A percentile compares a stretch with the other conserved stretches of the same genome.
Evolutionary conservation across 2,113 vertebrate species (phyloP).

Genomic region (Campylomormyrus tamandua): DNA sequence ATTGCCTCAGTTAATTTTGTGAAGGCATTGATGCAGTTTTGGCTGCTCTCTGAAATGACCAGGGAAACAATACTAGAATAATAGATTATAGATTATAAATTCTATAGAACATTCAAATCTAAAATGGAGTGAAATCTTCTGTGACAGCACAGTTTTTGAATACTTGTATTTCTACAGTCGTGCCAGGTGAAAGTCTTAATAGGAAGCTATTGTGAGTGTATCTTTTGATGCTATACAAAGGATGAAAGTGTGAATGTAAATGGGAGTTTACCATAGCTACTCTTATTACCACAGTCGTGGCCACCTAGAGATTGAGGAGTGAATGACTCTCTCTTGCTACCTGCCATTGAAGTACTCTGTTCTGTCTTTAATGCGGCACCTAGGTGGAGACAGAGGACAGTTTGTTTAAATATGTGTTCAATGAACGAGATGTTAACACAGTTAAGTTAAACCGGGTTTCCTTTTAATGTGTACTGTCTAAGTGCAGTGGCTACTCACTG

Average conservation of each 20-base stretch:
- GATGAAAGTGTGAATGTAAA: not conserved
- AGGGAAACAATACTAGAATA: not conserved
- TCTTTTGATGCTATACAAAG: not conserved
- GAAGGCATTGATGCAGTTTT: constrained; percentile 1
- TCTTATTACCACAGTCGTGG: not conserved
- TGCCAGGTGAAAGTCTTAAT: not conserved
- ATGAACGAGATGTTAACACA: not conserved
- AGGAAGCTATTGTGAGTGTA: not conserved
- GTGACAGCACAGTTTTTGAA: not conserved
- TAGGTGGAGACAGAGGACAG: not conserved
- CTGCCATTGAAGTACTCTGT: not conserved
- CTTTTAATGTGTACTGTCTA: not conserved
- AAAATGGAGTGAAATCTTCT: not conserved
- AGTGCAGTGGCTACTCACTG: not conserved
- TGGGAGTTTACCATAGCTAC: not conserved
- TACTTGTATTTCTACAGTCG: not conserved
- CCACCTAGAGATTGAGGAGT: not conserved
- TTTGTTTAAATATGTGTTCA: not conserved
- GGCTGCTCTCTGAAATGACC: not conserved
- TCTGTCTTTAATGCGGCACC: not conserved
- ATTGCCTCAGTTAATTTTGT: not conserved
- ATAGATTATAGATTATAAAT: not conserved
- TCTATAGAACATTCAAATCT: not conserved
- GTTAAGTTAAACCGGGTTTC: not conserved
- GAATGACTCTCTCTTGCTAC: not conserved